Percentiles rank a stretch among this genome's conserved stretches.
These are phyloP conservation scores for Hypotaenidia okinawae DNA, from an alignment of 2,797 vertebrate genomes.

Conservation along the genomic window DNA sequence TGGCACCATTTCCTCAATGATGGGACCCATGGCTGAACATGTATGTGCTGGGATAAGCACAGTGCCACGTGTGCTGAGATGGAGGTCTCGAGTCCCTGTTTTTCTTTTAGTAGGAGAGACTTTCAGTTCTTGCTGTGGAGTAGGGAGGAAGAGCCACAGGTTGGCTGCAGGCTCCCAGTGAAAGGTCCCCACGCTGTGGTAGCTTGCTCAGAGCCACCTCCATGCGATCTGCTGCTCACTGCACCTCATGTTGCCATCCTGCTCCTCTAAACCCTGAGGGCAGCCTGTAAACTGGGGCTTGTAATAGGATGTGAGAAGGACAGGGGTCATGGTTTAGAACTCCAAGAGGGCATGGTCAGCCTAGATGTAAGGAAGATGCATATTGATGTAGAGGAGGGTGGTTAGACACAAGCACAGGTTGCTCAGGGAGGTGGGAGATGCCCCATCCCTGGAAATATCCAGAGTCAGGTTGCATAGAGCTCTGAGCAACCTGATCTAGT, in stretches of 20 bases:
- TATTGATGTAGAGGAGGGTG: not conserved
- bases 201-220: too few relatives aligned
- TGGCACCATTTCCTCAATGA: too few relatives aligned
- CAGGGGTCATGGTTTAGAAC: not conserved
- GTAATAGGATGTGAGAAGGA: too few relatives aligned
- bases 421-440: not conserved
- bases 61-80: too few relatives aligned
- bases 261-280: too few relatives aligned
- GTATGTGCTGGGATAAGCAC: too few relatives aligned
- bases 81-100: not conserved
- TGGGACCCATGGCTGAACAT: too few relatives aligned
- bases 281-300: not conserved
- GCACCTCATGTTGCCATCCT: rapidly evolving
- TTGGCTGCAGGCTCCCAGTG: rapidly evolving
- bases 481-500: not conserved
- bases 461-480: not conserved
- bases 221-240: rapidly evolving
- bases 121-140: not conserved
- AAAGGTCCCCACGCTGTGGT: not conserved
- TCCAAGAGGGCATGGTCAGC: not conserved
- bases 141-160: not conserved
- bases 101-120: not conserved
- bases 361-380: not conserved
- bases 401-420: not conserved
- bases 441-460: not conserved